Evolutionary conservation across 30 jellyfish, hydroid and myxozoan species (phyloP).

Genomic region (Aurelia sp.): DNA sequence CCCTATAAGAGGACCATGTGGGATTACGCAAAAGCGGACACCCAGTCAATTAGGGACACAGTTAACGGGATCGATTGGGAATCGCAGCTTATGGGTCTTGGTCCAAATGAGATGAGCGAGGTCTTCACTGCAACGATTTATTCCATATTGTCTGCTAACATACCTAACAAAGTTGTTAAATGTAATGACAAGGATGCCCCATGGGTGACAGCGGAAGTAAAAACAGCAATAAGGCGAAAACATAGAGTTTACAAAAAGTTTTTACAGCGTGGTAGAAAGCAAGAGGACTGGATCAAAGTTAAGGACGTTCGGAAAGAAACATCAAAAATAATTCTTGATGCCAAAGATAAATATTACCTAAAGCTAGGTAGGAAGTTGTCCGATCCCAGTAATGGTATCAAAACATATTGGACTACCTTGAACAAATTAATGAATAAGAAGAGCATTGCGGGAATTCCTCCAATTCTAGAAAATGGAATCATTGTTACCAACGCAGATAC

Average conservation of each 20-base stretch:
- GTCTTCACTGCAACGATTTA: constrained; percentile 1
- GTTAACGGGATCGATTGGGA: constrained; percentile 6
- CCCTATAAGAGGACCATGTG: constrained; percentile 11
- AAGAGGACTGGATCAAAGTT: constrained; percentile 47
- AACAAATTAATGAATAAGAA: constrained; percentile 1
- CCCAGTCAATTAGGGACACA: background rate
- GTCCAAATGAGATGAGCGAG: constrained; percentile 17
- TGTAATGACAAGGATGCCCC: constrained; percentile 59
- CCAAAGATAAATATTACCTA: constrained; percentile 45
- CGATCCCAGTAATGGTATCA: constrained; percentile 21
- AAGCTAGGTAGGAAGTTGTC: constrained; percentile 12
- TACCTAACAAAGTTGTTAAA: constrained; percentile 40
- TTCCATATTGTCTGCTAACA: background rate
- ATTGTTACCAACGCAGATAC: constrained; percentile 27
- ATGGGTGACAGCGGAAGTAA: constrained; percentile 75
- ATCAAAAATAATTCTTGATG: constrained; percentile 23
- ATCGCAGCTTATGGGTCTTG: background rate
- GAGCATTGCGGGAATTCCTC: constrained; percentile 34
- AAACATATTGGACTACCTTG: constrained; percentile 25
- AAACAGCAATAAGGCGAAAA: constrained; percentile 47
- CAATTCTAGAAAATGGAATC: constrained; percentile 40
- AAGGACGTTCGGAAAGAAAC: constrained; percentile 7
- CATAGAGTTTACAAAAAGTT: constrained; percentile 14
- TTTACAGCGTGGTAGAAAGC: constrained; percentile 27
- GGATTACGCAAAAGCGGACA: constrained; percentile 20